Evolutionary conservation across 2,888 invertebrate genomes (phyloP).

Genomic region (Coleophora flavipennella): DNA sequence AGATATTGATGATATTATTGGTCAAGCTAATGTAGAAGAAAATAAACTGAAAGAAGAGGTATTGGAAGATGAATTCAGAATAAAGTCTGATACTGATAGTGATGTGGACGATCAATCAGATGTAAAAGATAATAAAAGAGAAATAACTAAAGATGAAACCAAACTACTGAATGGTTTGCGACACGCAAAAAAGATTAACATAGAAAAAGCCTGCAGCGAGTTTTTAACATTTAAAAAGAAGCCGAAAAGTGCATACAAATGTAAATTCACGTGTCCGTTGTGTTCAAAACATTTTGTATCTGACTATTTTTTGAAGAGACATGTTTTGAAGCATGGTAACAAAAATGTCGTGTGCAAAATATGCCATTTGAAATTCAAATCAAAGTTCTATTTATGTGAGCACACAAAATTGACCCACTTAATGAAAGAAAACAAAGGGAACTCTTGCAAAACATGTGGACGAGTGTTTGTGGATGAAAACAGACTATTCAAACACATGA

Average conservation of each 20-base stretch:
- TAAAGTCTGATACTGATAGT: slow-evolving; percentile 35
- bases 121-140: no score
- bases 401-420: slow-evolving; percentile 46
- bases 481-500: slow-evolving; percentile 32
- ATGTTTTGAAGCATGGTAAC: slow-evolving; percentile 40
- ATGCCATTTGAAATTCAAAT: slow-evolving; percentile 34
- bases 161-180: slow-evolving; percentile 37
- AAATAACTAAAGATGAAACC: not conserved
- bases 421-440: slow-evolving; percentile 21
- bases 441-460: slow-evolving; percentile 38
- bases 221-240: slow-evolving; percentile 50
- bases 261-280: slow-evolving; percentile 40
- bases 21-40: slow-evolving; percentile 30
- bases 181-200: slow-evolving; percentile 16
- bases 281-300: slow-evolving; percentile 56
- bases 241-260: slow-evolving; percentile 19
- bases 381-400: slow-evolving; percentile 48
- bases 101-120: slow-evolving; percentile 11
- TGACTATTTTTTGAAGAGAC: slow-evolving; percentile 47
- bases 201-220: slow-evolving; percentile 38
- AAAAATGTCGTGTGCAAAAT: slow-evolving; percentile 30
- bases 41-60: slow-evolving; percentile 39
- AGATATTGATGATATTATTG: slow-evolving; percentile 21
- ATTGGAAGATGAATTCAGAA: slow-evolving; percentile 57
- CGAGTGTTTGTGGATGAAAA: slow-evolving; percentile 28